phyloP scores from a whole-genome alignment of 2,797 vertebrate genomes.

The Molossus alvarezi region DNA sequence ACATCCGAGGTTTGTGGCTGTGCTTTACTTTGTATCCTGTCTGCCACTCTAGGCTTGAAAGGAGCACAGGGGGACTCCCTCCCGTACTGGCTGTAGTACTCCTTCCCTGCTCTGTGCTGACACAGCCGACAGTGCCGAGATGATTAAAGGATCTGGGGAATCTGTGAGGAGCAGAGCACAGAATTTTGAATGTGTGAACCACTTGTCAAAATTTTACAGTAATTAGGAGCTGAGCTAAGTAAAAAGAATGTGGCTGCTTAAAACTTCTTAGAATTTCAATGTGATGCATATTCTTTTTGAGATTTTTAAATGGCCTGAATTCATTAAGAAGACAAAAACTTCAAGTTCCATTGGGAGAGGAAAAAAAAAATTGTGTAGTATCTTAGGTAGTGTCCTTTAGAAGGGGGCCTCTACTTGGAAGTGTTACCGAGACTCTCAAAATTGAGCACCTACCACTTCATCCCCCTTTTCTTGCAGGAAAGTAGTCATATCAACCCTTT shows the following conservation, averaged over 20 bases:
- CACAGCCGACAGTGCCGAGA: background rate
- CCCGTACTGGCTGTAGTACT: background rate
- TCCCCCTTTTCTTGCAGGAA: background rate
- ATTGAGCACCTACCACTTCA: background rate
- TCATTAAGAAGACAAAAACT: slow-evolving; percentile 58
- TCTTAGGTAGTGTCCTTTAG: background rate
- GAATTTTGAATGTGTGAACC: slow-evolving; percentile 71
- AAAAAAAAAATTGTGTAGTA: background rate
- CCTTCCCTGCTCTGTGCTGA: background rate
- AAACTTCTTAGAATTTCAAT: slow-evolving; percentile 74
- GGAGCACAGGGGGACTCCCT: background rate
- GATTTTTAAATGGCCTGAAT: slow-evolving; percentile 74
- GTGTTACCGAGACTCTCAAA: background rate
- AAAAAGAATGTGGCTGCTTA: slow-evolving; percentile 71
- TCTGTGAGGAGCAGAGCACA: slow-evolving; percentile 65
- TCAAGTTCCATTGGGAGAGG: background rate
- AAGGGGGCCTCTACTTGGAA: background rate
- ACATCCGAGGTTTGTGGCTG: background rate
- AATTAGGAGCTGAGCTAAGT: slow-evolving; percentile 79
- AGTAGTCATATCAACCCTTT: background rate
- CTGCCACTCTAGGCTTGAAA: slow-evolving; percentile 56
- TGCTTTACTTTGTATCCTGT: slow-evolving; percentile 25
- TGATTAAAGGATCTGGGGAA: slow-evolving; percentile 77
- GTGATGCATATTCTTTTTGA: slow-evolving; percentile 66
- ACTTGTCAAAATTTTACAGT: slow-evolving; percentile 80